Percentiles rank a stretch among this genome's conserved stretches.
Conservation (phyloP, 2,113 vertebrate species). For the Danionella cerebrum region DNA sequence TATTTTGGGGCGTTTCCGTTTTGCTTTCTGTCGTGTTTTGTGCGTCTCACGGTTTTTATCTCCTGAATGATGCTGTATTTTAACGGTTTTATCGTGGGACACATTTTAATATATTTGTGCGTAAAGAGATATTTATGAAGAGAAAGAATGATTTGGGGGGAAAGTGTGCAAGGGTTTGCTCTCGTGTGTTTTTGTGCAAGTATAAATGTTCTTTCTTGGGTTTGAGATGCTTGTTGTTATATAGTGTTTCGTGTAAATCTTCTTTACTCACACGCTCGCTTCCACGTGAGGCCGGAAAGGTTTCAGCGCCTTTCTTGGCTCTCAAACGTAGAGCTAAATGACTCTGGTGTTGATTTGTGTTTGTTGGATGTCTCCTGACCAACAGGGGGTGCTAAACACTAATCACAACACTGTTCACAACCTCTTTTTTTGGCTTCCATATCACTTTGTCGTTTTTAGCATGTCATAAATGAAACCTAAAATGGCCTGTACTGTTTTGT, state of each 20-base stretch:
- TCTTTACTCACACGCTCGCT: conserved; percentile 35
- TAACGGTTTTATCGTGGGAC: conserved; percentile 47
- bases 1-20: conserved; percentile 11
- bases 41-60: conserved; percentile 48
- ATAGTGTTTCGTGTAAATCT: conserved; percentile 16
- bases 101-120: conserved; percentile 59
- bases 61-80: conserved; percentile 50
- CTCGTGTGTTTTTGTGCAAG: conserved; percentile 12
- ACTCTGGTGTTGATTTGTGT: conserved; percentile 13
- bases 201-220: background rate
- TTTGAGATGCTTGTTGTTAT: conserved; percentile 7
- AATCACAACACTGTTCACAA: background rate
- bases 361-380: conserved; percentile 18
- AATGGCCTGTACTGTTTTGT: conserved; percentile 63
- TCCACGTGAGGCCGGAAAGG: conserved; percentile 25
- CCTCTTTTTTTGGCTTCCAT: conserved; percentile 8
- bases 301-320: conserved; percentile 5
- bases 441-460: conserved; percentile 38
- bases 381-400: conserved; percentile 29
- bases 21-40: conserved; percentile 46
- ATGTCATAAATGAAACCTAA: conserved; percentile 40
- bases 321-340: conserved; percentile 61
- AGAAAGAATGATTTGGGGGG: conserved; percentile 27
- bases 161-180: conserved; percentile 21
- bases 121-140: conserved; percentile 56